These are phyloP conservation scores for Chloromyia formosa DNA, from an alignment of 2,888 invertebrate genomes.

Conservation along the genomic window DNA sequence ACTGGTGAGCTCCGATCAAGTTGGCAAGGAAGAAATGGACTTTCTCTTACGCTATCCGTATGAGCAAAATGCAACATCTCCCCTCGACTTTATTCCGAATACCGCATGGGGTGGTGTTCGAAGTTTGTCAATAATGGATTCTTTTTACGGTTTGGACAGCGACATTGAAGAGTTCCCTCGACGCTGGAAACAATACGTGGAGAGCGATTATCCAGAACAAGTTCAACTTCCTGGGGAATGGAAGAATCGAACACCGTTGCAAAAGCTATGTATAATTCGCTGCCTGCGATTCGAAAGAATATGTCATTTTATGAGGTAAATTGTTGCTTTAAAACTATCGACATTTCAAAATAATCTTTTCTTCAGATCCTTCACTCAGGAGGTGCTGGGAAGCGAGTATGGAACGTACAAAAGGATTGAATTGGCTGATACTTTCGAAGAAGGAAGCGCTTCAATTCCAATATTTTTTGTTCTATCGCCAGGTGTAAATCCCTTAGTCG, in stretches of 20 bases:
- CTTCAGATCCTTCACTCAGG: slow-evolving; percentile 77
- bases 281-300: slow-evolving; percentile 92
- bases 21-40: slow-evolving; percentile 82
- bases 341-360: neutral
- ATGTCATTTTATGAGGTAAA: slow-evolving; percentile 85
- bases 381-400: slow-evolving; percentile 85
- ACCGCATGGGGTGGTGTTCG: slow-evolving; percentile 85
- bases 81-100: slow-evolving; percentile 84
- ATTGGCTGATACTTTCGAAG: slow-evolving; percentile 85
- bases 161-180: slow-evolving; percentile 93
- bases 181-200: slow-evolving; percentile 91
- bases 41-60: slow-evolving; percentile 88
- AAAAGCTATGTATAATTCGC: slow-evolving; percentile 90
- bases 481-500: slow-evolving; percentile 86
- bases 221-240: slow-evolving; percentile 96
- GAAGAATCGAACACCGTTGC: slow-evolving; percentile 89
- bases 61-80: slow-evolving; percentile 74
- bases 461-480: slow-evolving; percentile 95
- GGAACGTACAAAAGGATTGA: slow-evolving; percentile 79
- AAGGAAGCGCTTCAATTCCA: slow-evolving; percentile 84
- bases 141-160: slow-evolving; percentile 86
- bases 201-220: slow-evolving; percentile 89
- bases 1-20: slow-evolving; percentile 65
- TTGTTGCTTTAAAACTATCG: neutral
- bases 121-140: slow-evolving; percentile 79